Evolutionary conservation across 2,113 vertebrate genomes (phyloP).

Genomic region (Macrotis lagotis): DNA sequence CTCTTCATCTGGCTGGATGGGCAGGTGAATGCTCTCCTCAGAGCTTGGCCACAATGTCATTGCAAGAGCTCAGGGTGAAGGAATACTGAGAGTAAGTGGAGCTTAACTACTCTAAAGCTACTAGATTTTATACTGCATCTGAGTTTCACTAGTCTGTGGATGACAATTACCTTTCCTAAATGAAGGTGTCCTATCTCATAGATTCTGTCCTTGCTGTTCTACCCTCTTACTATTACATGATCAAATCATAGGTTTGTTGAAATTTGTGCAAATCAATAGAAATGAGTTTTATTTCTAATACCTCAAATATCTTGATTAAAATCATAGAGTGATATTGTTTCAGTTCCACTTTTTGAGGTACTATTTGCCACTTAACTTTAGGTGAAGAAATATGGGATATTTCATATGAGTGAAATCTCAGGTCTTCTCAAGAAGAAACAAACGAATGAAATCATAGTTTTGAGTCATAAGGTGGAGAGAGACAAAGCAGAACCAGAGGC

Average conservation of each 20-base stretch:
- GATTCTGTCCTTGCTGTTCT: neutral
- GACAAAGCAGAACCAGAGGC: neutral
- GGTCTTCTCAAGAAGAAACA: neutral
- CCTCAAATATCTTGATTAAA: neutral
- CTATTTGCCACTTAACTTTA: neutral
- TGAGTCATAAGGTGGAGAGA: neutral
- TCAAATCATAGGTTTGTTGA: neutral
- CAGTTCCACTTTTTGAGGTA: neutral
- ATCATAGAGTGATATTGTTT: neutral
- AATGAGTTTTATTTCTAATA: neutral
- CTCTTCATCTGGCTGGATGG: conserved; percentile 59
- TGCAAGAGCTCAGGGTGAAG: neutral
- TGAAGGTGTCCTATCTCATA: neutral
- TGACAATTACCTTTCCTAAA: neutral
- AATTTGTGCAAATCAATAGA: neutral
- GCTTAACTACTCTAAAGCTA: fast-evolving
- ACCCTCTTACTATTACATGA: neutral
- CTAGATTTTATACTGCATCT: neutral
- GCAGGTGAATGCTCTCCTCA: conserved; percentile 46
- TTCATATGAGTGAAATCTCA: neutral
- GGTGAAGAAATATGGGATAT: neutral
- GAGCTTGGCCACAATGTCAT: neutral
- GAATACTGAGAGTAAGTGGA: neutral
- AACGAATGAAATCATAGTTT: neutral
- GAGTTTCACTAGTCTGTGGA: neutral